Evolutionary conservation across 2,797 vertebrate genomes (phyloP), one percentile per base, ranked within the genome.

Genomic region (Cossypha dichroa): DNA sequence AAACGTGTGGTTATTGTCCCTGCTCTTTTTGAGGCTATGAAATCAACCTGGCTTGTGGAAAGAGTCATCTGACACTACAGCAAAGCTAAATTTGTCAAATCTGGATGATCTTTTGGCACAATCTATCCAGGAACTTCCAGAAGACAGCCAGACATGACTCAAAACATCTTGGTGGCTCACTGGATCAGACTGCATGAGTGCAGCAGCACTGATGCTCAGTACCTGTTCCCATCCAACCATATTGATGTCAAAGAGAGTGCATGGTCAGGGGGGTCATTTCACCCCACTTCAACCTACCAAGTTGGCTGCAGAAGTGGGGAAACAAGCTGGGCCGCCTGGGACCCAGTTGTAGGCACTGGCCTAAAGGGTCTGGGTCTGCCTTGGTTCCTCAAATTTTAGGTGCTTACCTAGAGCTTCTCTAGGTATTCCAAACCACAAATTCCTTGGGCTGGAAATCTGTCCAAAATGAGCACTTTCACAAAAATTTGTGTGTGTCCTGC

Each of bases 91-190:
- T 96, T 70, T 90, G 55, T 96, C 7, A 1, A 89, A 92, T 11
- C 8, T 21, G 34, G 54, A 45, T 82, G 77, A 79, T 90, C 52
- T 95, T 88, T 33, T 73, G 49, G 33, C 74, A 80, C 16, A 31
- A 41, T 48, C 40, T 79, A 45, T 46, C 13, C 75, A 95, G 95
- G 94, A 79, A 72, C 90, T 96, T 97, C 89, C 73, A 91, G 92
- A 88, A 96, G 86, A 66, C 52, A 86, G 68, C 56, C 3, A 31
- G 52, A 84, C 58, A 20, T 2, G 28, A 70, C 80, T 93, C 75
- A 67, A n/a, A 92, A 67, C 1, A 0, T 43, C 22, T 60, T 45
- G 33, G 49, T 67, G 56, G 19, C 34, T 87, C 3, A 0, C 17
- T 66, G 68, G 12, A 59, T 62, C 4, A 3, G 72, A 51, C 46